These are phyloP conservation scores for Schizothorax lantsangensis DNA, from an alignment of 2,797 vertebrate species.

Conservation along the genomic window DNA sequence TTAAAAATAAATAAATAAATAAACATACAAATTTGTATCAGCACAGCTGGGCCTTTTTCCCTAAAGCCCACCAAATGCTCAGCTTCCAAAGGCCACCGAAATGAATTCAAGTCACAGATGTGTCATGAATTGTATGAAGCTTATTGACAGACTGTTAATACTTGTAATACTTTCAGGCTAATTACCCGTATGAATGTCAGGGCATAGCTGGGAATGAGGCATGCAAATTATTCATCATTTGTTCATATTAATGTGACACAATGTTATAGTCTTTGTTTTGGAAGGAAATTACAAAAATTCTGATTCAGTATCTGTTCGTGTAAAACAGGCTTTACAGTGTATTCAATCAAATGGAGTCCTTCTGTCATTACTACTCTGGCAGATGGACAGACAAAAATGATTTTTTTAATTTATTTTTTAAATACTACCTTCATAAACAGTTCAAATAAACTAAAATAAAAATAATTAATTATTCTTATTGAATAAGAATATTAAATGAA, in stretches of 20 bases:
- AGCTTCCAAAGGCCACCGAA: constrained; percentile 32
- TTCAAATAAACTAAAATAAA: neutral
- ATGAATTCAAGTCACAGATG: constrained; percentile 50
- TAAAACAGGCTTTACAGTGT: neutral
- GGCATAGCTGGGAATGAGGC: constrained; percentile 34
- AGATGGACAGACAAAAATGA: constrained; percentile 8
- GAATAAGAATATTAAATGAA: neutral
- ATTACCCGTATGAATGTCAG: constrained; percentile 45
- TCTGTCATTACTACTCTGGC: neutral
- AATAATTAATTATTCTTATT: neutral
- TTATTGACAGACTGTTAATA: constrained; percentile 51
- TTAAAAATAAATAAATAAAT: neutral
- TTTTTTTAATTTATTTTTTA: no score
- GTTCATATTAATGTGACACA: constrained; percentile 43
- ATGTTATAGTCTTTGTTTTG: constrained; percentile 33
- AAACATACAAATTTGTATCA: constrained; percentile 7
- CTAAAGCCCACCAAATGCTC: constrained; percentile 30
- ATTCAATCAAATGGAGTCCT: neutral
- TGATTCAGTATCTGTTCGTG: constrained; percentile 2
- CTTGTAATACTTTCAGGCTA: constrained; percentile 40
- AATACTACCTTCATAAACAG: neutral
- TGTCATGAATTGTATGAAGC: constrained; percentile 43
- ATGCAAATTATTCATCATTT: constrained; percentile 43
- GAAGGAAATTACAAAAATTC: constrained; percentile 4
- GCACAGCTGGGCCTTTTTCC: constrained; percentile 41